Evolutionary conservation across 2,888 invertebrate genomes (phyloP).

Genomic region (Cephus spinipes): DNA sequence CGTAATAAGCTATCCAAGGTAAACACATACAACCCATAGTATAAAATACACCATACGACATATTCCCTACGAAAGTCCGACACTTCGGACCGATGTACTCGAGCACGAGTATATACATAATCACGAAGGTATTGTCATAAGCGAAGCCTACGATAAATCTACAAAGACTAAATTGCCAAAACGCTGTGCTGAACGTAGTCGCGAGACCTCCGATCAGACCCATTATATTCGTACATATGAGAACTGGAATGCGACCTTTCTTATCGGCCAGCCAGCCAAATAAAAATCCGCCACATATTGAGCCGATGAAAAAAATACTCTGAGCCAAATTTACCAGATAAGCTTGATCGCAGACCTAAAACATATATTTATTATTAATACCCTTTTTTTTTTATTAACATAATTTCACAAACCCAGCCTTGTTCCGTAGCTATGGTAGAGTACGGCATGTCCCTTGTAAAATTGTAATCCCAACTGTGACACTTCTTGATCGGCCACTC

Average conservation of each 20-base stretch:
- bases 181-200: slow-evolving; percentile 29
- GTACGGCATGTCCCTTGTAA: slow-evolving; percentile 32
- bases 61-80: slow-evolving; percentile 69
- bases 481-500: slow-evolving; percentile 35
- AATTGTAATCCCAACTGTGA: slow-evolving; percentile 36
- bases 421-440: slow-evolving; percentile 32
- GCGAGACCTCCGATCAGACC: slow-evolving; percentile 41
- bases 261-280: slow-evolving; percentile 46
- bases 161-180: slow-evolving; percentile 42
- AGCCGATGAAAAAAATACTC: slow-evolving; percentile 47
- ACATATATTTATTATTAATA: background rate
- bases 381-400: background rate
- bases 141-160: slow-evolving; percentile 44
- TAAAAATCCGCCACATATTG: slow-evolving; percentile 44
- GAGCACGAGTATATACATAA: slow-evolving; percentile 60
- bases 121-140: slow-evolving; percentile 40
- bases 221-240: slow-evolving; percentile 46
- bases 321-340: slow-evolving; percentile 43
- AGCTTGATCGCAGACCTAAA: slow-evolving; percentile 45
- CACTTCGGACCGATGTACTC: slow-evolving; percentile 69
- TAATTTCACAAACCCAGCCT: slow-evolving; percentile 26
- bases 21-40: slow-evolving; percentile 67
- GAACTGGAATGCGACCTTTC: slow-evolving; percentile 42
- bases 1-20: slow-evolving; percentile 69
- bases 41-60: slow-evolving; percentile 69